Evolutionary conservation across 2,888 invertebrate species (phyloP).

Genomic region (Epinotia brunnichana): DNA sequence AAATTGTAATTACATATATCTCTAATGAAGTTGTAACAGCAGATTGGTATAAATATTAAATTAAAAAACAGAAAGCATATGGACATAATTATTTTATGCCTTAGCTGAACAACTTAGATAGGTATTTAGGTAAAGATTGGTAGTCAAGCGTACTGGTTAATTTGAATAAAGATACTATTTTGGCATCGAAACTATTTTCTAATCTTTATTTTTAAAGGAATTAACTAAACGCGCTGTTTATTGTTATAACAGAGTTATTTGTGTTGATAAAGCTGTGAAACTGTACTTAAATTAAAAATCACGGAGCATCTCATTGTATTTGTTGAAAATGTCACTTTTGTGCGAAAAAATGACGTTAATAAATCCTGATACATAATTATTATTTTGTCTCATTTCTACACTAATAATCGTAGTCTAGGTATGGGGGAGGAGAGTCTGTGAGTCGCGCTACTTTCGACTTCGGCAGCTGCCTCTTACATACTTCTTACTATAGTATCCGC

Average conservation of each 20-base stretch:
- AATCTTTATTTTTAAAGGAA: conserved; percentile 65
- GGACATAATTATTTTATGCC: conserved; percentile 44
- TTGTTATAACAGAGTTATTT: conserved; percentile 60
- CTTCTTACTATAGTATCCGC: too few species aligned
- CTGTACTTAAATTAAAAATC: conserved; percentile 79
- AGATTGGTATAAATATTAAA: conserved; percentile 62
- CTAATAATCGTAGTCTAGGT: too few species aligned
- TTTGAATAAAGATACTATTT: conserved; percentile 60
- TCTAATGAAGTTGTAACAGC: conserved; percentile 53
- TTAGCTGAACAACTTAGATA: conserved; percentile 32
- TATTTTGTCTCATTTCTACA: conserved; percentile 46
- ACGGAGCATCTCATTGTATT: conserved; percentile 77
- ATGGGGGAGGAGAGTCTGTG: too few species aligned
- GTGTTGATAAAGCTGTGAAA: conserved; percentile 80
- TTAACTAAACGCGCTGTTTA: conserved; percentile 62
- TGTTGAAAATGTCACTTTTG: conserved; percentile 78
- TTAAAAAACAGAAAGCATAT: conserved; percentile 42
- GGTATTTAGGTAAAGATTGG: conserved; percentile 28
- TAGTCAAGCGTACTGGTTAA: conserved; percentile 28
- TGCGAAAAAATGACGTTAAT: conserved; percentile 71
- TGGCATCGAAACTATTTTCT: conserved; percentile 67
- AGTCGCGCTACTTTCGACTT: too few species aligned
- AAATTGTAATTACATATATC: conserved; percentile 44
- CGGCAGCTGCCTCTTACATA: too few species aligned
- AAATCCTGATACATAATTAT: conserved; percentile 59